A percentile compares a stretch with the other conserved stretches of the same genome.
Conservation (phyloP, 2,797 vertebrate genomes). For the Myoxocephalus aenaeus region DNA sequence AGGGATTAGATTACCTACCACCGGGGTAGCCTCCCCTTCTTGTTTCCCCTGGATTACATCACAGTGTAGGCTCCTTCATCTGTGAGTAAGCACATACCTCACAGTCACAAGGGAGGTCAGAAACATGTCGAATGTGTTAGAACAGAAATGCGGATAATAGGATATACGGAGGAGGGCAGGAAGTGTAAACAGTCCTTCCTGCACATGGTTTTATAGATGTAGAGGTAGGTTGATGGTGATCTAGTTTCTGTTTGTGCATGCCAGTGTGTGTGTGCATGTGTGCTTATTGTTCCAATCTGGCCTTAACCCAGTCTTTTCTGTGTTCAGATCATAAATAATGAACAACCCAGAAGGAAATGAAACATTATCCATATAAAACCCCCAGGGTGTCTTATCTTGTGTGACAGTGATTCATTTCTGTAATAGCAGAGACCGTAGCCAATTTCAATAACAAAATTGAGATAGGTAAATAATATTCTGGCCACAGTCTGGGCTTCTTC, state of each 20-base stretch:
- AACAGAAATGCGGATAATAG: slow-evolving; percentile 54
- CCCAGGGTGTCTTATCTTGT: slow-evolving; percentile 69
- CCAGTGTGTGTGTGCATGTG: slow-evolving; percentile 38
- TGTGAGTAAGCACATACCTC: slow-evolving; percentile 82
- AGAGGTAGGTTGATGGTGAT: slow-evolving; percentile 43
- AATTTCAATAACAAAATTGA: slow-evolving; percentile 65
- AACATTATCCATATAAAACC: slow-evolving; percentile 69
- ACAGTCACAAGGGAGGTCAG: slow-evolving; percentile 53
- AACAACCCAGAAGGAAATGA: slow-evolving; percentile 67
- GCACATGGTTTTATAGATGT: slow-evolving; percentile 60
- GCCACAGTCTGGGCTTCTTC: slow-evolving; percentile 58
- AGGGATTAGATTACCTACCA: slow-evolving; percentile 81
- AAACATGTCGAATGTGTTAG: slow-evolving; percentile 55
- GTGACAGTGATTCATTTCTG: slow-evolving; percentile 70
- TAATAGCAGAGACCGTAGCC: slow-evolving; percentile 61
- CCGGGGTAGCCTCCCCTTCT: slow-evolving; percentile 57
- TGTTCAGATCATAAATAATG: slow-evolving; percentile 71
- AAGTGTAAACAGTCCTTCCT: slow-evolving; percentile 64
- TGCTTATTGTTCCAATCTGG: slow-evolving; percentile 61
- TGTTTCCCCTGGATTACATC: slow-evolving; percentile 81
- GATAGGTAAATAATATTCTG: slow-evolving; percentile 54
- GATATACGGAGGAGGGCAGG: slow-evolving; percentile 60
- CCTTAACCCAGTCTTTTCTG: slow-evolving; percentile 51
- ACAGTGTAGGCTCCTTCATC: slow-evolving; percentile 72
- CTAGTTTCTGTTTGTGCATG: slow-evolving; percentile 64